These are phyloP conservation scores for Clarias batrachus DNA, from an alignment of 2,113 vertebrate species.

Conservation along the genomic window DNA sequence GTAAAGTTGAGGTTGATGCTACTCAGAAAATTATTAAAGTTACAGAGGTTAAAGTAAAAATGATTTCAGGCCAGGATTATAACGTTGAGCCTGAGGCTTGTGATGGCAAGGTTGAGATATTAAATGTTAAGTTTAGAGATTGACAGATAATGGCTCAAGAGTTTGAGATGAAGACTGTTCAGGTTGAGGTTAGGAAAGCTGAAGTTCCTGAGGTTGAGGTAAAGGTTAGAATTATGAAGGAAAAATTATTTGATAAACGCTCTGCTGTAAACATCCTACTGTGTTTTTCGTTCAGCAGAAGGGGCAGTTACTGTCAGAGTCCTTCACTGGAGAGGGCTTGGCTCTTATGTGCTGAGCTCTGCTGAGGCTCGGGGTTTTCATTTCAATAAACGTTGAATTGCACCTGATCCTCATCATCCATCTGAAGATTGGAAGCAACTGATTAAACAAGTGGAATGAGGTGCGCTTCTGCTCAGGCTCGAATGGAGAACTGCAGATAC, in stretches of 20 bases:
- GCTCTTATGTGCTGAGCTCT: neutral
- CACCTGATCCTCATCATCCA: neutral
- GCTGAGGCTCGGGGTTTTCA: neutral
- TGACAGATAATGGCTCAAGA: too few species aligned
- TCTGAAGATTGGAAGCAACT: neutral
- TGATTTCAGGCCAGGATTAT: too few species aligned
- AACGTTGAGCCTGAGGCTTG: too few species aligned
- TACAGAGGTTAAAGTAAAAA: too few species aligned
- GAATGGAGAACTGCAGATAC: neutral
- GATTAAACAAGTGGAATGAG: slow-evolving; percentile 6
- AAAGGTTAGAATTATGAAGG: neutral
- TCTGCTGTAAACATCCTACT: neutral
- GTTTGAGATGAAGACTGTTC: neutral
- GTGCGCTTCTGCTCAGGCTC: neutral
- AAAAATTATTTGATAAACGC: neutral
- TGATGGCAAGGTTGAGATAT: too few species aligned
- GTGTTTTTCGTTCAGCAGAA: neutral
- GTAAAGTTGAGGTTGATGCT: too few species aligned
- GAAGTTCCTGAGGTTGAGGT: neutral
- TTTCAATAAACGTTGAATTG: neutral
- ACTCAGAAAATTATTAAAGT: too few species aligned
- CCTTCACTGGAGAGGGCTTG: neutral
- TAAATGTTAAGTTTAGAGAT: too few species aligned
- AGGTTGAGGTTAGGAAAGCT: neutral
- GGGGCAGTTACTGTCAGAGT: neutral